Evolutionary conservation across 2,888 invertebrate genomes (phyloP).

Genomic region (Callyntrura guangdongensis): DNA sequence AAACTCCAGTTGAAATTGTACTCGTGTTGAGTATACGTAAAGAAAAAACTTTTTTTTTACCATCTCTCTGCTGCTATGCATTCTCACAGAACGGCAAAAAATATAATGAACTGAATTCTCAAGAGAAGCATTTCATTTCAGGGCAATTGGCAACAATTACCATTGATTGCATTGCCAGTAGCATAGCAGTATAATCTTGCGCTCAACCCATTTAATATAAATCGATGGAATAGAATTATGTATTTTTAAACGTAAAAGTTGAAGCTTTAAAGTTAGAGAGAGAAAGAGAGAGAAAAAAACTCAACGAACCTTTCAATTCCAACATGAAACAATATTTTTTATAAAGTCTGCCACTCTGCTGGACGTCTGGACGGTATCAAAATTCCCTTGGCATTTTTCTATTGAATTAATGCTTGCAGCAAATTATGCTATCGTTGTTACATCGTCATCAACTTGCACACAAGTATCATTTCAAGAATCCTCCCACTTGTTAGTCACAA

Average conservation of each 20-base stretch:
- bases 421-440: conserved; percentile 1
- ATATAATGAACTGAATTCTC: too few species aligned
- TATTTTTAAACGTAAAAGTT: not conserved
- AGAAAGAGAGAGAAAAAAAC: not conserved
- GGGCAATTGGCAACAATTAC: not conserved
- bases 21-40: too few species aligned
- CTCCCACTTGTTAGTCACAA: conserved; percentile 63
- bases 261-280: conserved; percentile 17
- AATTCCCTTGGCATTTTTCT: not conserved
- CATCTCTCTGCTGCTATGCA: not conserved
- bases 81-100: not conserved
- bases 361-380: not conserved
- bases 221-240: too few species aligned
- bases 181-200: not conserved
- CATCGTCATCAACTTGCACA: conserved; percentile 19
- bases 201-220: too few species aligned
- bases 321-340: not conserved
- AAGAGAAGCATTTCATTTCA: too few species aligned
- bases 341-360: not conserved
- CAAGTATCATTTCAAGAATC: conserved; percentile 44
- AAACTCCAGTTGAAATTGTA: too few species aligned
- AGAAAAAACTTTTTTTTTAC: too few species aligned
- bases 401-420: not conserved
- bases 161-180: not conserved
- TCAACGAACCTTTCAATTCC: conserved; percentile 72